Evolutionary conservation across 2,797 vertebrate genomes (phyloP), one percentile per base, ranked within the genome.

Genomic region (Tamandua tetradactyla): DNA sequence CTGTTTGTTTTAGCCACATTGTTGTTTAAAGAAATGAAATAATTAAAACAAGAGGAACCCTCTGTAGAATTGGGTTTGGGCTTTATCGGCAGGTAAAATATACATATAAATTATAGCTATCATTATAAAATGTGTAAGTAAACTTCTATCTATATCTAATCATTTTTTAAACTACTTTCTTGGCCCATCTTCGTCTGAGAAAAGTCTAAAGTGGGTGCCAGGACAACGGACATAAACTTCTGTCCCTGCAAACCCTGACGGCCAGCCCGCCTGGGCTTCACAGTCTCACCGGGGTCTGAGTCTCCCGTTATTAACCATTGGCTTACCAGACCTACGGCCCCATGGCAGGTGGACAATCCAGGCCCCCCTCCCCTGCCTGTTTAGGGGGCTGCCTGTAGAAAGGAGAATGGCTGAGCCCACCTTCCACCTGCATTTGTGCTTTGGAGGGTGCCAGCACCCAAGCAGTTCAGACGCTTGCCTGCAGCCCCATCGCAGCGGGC

Each of bases 11-110:
- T 57, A n/a, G 57, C 81, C 62, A 72, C 94, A 86, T 12, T 49
- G 93, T 88, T 94, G 79, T 86, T 93, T 72, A 44, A 85, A 74
- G 79, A 82, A 90, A 72, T 92, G 82, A 90, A 96, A 89, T 86
- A 71, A 91, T 80, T 94, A 37, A 64, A 91, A 72, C 87, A 87
- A 32, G 13, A 78, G 68, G 32, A 81, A 22, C 57, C n/a, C 52
- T 18, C 2, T 37, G 75, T 57, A 32, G 61, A 2, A 66, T 85
- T 35, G 68, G 44, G 27, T 35, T 89, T 49, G 52, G 76, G 85
- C 90, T 75, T 74, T 44, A 57, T 10, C 44, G 66, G 69, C 76
- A 86, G 17, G 42, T 20, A 32, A 69, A 75, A 92, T 5, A 3
- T 20, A 55, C 0, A 32, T 68, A 44, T 32, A 49, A n/a, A 22